Base-by-base conservation (phyloP, 2,797 vertebrate genomes). In the Triplophysa yarkandensis region DNA sequence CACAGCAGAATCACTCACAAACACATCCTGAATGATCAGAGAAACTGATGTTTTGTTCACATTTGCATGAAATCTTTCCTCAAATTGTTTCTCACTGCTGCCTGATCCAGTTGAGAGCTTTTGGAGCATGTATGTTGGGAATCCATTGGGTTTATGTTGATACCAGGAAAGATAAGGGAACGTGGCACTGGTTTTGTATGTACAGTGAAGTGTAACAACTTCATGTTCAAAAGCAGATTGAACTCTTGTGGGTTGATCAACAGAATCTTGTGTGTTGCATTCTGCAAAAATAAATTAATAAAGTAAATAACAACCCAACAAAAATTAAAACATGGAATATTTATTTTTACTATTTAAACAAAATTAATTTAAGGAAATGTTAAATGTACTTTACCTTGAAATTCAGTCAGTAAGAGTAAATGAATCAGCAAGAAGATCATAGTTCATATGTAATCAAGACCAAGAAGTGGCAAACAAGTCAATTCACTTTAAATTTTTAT, bases 131-230 rank as follows among this genome's bases (percentile, higher is more conserved):
- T 78, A 77, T 71, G 48, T 55, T 16, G 80, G 67, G 36, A 70
- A 57, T 23, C 60, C 64, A 4, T n/a, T 67, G 14, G 75, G 10
- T 48, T n/a, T 25, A 54, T 85, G 74, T 44, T 83, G 81, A 46
- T 82, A 84, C 80, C 84, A 85, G 67, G 78, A 71, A 17, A 86
- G 70, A 58, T 78, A 80, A 34, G 1, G 5, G 6, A 0, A 3
- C 4, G 0, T 0, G 0, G 14, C 44, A 4, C 9, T 6, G 9
- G 13, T 57, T 73, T 82, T 58, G 30, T 79, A 83, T 4, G 8
- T 41, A 71, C 79, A 83, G 4, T 64, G 8, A 55, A 85, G 23
- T 1, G n/a, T 81, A 21, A 76, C 77, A 10, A 27, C 0, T 28
- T 77, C 30, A 23, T 71, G 77, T 62, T 83, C 77, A 44, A 54